phyloP scores from a whole-genome alignment of 2,797 vertebrate species.

The Nyctalus aviator region DNA sequence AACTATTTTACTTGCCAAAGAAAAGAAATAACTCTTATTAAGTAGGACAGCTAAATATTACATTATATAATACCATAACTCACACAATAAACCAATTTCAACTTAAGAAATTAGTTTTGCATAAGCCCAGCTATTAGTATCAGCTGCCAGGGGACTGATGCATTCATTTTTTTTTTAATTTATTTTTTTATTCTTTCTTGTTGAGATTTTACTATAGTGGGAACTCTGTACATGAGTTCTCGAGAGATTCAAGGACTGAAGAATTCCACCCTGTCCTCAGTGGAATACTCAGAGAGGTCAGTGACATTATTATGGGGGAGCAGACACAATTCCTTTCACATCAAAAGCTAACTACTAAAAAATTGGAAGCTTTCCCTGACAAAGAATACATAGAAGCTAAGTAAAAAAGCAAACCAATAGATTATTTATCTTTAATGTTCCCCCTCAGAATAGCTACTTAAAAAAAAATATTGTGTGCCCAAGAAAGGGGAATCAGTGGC shows the following conservation, averaged over 20 bases:
- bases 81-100: conserved; percentile 80
- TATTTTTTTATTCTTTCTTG: conserved; percentile 61
- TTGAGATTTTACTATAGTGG: conserved; percentile 10
- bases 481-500: conserved; percentile 29
- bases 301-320: background rate
- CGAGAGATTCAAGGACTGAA: background rate
- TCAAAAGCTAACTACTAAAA: background rate
- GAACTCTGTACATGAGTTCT: background rate
- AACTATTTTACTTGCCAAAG: conserved; percentile 76
- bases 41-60: conserved; percentile 79
- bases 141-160: conserved; percentile 37
- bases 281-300: background rate
- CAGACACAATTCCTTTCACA: background rate
- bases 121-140: conserved; percentile 72
- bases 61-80: conserved; percentile 76
- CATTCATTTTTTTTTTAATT: conserved; percentile 65
- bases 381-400: background rate
- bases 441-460: background rate
- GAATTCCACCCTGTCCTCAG: background rate
- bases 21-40: conserved; percentile 81
- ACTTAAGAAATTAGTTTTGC: conserved; percentile 83
- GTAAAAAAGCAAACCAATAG: conserved; percentile 19
- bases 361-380: background rate
- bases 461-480: background rate
- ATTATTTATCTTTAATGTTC: background rate